These are phyloP conservation scores for Steinernema khuongi DNA, from an alignment of 1,140 invertebrate genomes.

Conservation along the genomic window DNA sequence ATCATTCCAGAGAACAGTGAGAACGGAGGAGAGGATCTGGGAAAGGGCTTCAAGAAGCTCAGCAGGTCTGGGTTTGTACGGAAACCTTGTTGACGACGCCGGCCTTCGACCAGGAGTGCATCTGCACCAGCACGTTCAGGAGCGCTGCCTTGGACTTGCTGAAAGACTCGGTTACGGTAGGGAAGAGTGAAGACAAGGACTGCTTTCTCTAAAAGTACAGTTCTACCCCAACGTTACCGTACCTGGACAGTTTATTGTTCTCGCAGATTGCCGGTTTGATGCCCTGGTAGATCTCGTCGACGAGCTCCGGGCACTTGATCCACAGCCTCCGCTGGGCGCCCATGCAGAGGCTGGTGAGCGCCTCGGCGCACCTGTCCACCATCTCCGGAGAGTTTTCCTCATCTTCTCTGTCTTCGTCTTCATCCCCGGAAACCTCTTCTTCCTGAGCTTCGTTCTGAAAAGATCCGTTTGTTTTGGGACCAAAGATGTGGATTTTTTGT, in stretches of 20 bases:
- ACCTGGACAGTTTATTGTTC: slow-evolving; percentile 16
- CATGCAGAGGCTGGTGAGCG: neutral
- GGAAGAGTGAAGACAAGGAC: neutral
- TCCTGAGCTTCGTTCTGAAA: no score
- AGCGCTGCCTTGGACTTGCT: neutral
- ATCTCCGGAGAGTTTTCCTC: slow-evolving; percentile 19
- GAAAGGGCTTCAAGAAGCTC: neutral
- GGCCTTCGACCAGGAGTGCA: slow-evolving; percentile 3
- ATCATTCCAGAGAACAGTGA: neutral
- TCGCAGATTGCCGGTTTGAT: slow-evolving; percentile 28
- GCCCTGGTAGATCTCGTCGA: slow-evolving; percentile 25
- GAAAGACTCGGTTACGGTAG: neutral
- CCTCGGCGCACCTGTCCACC: slow-evolving; percentile 20
- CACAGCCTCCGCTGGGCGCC: slow-evolving; percentile 19
- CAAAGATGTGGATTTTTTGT: no score
- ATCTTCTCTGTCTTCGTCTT: slow-evolving; percentile 7
- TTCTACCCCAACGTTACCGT: no score
- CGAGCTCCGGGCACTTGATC: slow-evolving; percentile 29
- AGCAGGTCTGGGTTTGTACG: neutral
- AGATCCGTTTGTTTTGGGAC: no score
- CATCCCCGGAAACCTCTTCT: neutral
- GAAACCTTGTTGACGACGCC: neutral
- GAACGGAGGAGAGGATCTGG: neutral
- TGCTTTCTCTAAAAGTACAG: no score
- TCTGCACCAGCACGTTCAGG: neutral